Conservation (phyloP, 2,797 vertebrate species). For the Muscicapa comitata region DNA sequence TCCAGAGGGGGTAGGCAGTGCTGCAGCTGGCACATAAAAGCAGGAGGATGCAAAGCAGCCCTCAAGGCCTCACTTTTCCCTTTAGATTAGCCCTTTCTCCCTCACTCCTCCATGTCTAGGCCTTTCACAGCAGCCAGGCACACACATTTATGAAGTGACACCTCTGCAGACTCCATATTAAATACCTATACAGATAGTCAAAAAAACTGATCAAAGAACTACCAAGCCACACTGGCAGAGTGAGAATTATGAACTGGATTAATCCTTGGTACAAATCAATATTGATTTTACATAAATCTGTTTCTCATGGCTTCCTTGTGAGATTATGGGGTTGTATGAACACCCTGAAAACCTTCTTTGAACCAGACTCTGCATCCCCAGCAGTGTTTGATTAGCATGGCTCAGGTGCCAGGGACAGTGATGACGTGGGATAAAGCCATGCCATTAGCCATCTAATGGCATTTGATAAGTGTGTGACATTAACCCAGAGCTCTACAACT, state of each 20-base stretch:
- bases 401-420: neutral
- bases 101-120: rapidly evolving
- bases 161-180: neutral
- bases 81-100: neutral
- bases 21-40: rapidly evolving
- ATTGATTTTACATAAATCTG: conserved; percentile 6
- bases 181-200: neutral
- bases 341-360: neutral
- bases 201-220: neutral
- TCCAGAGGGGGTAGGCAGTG: neutral
- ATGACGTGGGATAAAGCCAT: neutral
- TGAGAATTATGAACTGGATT: conserved; percentile 45
- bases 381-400: neutral
- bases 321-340: neutral
- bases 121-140: neutral
- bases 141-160: neutral
- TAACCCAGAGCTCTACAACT: neutral
- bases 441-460: conserved; percentile 9
- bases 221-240: neutral
- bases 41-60: neutral
- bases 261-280: conserved; percentile 58
- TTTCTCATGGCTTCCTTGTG: neutral
- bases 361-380: neutral
- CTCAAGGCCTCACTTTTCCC: neutral
- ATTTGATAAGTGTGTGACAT: neutral